Evolutionary conservation across 1,140 invertebrate genomes (phyloP).

Genomic region (Diorhabda sublineata): DNA sequence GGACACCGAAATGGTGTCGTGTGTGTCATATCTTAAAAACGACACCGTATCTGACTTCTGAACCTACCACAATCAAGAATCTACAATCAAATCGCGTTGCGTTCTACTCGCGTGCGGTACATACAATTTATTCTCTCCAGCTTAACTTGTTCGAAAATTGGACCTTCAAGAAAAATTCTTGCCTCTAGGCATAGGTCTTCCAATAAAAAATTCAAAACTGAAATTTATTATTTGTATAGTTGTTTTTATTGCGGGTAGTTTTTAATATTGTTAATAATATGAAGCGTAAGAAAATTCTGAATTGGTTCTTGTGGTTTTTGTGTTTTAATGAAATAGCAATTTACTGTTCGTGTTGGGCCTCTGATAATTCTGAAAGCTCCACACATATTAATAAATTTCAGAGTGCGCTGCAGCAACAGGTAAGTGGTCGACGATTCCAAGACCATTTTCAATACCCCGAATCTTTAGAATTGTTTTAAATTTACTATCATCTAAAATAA

Average conservation of each 20-base stretch:
- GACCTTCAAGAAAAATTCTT: background rate
- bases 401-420: slow-evolving; percentile 29
- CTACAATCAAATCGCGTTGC: slow-evolving; percentile 1
- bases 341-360: slow-evolving; percentile 20
- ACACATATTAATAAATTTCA: slow-evolving; percentile 26
- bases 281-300: slow-evolving; percentile 9
- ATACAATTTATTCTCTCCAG: background rate
- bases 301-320: slow-evolving; percentile 8
- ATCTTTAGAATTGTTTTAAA: no score
- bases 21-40: background rate
- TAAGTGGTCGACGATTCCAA: slow-evolving; percentile 2
- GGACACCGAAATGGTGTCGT: background rate
- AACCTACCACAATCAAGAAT: slow-evolving; percentile 12
- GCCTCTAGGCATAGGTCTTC: no score
- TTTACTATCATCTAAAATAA: no score
- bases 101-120: background rate
- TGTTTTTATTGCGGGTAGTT: no score
- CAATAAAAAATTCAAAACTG: no score
- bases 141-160: background rate
- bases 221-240: no score
- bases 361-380: slow-evolving; percentile 6
- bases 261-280: background rate
- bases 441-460: background rate
- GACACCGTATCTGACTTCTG: background rate
- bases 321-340: slow-evolving; percentile 11